Conservation (phyloP, 2,113 vertebrate species). For the Callithrix jacchus region DNA sequence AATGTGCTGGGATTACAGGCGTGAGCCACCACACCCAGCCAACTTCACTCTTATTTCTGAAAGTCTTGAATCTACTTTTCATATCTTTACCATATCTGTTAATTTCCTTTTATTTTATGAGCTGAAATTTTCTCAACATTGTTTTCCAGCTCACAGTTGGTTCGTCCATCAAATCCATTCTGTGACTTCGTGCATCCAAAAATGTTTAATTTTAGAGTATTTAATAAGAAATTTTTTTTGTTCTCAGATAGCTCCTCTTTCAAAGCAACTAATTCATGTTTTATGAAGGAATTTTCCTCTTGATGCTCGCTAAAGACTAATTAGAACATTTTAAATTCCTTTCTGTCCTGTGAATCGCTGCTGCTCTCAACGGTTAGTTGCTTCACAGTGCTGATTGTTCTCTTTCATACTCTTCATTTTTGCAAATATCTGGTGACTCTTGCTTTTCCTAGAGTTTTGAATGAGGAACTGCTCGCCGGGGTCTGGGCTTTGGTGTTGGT, state of each 20-base stretch:
- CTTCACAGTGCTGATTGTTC: not conserved
- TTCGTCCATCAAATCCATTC: not conserved
- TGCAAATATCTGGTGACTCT: not conserved
- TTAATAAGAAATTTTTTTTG: not conserved
- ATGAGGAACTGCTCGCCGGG: too few relatives aligned
- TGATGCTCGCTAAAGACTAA: not conserved
- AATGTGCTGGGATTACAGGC: too few relatives aligned
- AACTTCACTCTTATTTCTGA: not conserved
- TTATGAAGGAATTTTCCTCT: not conserved
- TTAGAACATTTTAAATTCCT: not conserved
- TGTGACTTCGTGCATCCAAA: not conserved
- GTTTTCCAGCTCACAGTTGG: not conserved
- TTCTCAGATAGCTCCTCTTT: too few relatives aligned
- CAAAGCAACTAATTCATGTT: not conserved
- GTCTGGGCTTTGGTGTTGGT: not conserved
- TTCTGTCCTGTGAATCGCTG: not conserved
- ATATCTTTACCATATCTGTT: not conserved
- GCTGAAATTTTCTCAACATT: not conserved
- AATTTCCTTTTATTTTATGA: not conserved
- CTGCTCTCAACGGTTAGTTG: not conserved
- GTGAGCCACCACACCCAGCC: too few relatives aligned
- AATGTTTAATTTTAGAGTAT: not conserved
- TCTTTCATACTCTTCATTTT: not conserved
- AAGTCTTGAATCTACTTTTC: not conserved
- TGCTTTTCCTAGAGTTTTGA: not conserved